Base-by-base conservation (phyloP, 2,888 invertebrate species). In the Ochropacha duplaris region DNA sequence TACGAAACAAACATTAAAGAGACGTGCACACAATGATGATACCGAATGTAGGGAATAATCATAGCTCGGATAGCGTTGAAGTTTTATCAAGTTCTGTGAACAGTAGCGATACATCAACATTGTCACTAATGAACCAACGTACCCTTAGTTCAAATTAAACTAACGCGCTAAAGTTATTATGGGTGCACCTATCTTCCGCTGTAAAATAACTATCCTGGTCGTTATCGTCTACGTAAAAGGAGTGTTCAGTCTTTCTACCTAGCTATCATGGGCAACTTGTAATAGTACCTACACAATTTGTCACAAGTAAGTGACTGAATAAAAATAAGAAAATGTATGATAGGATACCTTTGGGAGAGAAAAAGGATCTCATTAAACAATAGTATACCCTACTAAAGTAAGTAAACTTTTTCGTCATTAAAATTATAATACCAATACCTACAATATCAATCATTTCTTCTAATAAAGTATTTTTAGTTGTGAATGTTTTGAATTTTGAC, bases 141-240 rank as follows among this genome's bases (percentile, higher is more conserved):
- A 76, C 71, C 66, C 72, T 67, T 69, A 71, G 77, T 77, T 80
- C 72, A 77, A 87, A 83, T 86, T 82, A 83, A 84, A 79, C 76
- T 82, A n/a, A n/a, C 72, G 66, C 77, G 76, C 79, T 81, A 75
- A 81, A 79, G 31, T 80, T 85, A 85, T 84, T 84, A 85, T 73
- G 67, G 78, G 68, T 79, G 78, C 80, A 83, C 82, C 78, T 82
- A 83, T 79, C 71, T 79, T 74, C 71, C 66, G 69, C 68, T 75
- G 75, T 78, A 74, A 76, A 78, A 79, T 81, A 81, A 81, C 81
- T 76, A 79, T 78, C 74, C 68, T 55, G 69, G 74, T 81, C 78
- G 79, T 81, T 83, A 85, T 79, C 78, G 78, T 76, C 68, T 74
- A 71, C 68, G 65, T 66, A 67, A 58, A 58, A 58, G 62, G 58